These are phyloP conservation scores for Phyllotreta cruciferae DNA, from an alignment of 2,888 invertebrate genomes.

Conservation along the genomic window DNA sequence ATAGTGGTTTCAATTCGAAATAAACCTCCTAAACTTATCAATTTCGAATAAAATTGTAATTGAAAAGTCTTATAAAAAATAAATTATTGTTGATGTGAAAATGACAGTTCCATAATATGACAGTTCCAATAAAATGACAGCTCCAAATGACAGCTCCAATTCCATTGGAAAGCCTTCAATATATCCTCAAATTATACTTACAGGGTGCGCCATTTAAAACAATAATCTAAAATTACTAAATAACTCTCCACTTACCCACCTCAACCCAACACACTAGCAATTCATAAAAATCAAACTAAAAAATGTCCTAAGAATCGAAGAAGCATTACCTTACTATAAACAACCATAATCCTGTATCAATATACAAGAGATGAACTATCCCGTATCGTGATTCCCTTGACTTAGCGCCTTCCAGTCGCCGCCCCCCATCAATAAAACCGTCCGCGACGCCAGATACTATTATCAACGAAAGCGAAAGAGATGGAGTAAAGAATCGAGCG, in stretches of 20 bases:
- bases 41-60: no score
- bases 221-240: no score
- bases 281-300: conserved; percentile 34
- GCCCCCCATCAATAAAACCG: conserved; percentile 55
- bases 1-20: no score
- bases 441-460: conserved; percentile 43
- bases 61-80: no score
- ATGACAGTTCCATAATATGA: no score
- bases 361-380: conserved; percentile 51
- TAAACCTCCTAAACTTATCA: no score
- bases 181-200: no score
- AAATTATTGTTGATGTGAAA: no score
- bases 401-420: conserved; percentile 59
- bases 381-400: conserved; percentile 57
- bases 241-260: not conserved
- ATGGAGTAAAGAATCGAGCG: conserved; percentile 49
- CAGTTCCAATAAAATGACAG: no score
- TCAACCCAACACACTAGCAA: conserved; percentile 8
- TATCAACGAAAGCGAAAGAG: conserved; percentile 43
- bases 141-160: no score
- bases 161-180: no score
- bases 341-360: conserved; percentile 57
- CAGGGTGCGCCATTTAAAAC: no score
- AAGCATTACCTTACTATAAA: conserved; percentile 49
- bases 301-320: conserved; percentile 46